Evolutionary conservation across 2,888 invertebrate genomes (phyloP), one percentile per base, ranked within the genome.

Genomic region (Cactoblastis cactorum): DNA sequence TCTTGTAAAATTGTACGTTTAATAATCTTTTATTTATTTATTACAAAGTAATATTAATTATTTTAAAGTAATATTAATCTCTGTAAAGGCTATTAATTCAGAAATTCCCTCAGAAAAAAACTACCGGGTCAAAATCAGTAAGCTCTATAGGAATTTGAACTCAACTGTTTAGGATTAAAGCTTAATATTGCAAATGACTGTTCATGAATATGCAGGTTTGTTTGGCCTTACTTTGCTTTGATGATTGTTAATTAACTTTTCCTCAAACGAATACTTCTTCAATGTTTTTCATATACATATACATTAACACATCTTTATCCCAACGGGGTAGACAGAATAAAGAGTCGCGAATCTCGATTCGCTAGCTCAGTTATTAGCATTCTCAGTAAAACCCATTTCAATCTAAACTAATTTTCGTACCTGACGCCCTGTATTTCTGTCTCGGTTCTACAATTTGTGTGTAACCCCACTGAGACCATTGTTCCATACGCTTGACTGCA

Each of bases 401-500:
- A 17, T 37, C 37, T 9, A 14, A 37, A 37, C 37, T 17, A 37
- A 37, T 37, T 22, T 35, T 14, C 19, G 5, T 18, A 46, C 46
- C 46, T 43, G 15, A 19, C 49, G 39, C 49, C 50, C 54, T 57
- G 54, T 64, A 61, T 64, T 73, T 63, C 51, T 53, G 53, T 59
- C 58, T 59, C 58, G 53, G 57, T 56, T 63, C 64, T 63, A 65
- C 71, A 74, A 75, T 77, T 76, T 74, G 71, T 63, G 62, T 74
- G 68, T 67, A 69, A 63, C 68, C 58, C 63, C 54, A 53, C 62
- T 55, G 58, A 60, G 62, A 62, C 69, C 63, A 75, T 77, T 77
- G 74, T 76, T 35, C 53, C 62, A 63, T 58, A 62, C 61, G 58
- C 64, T 64, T 59, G 59, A 59, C 59, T 65, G 68, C 67, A 65